Conservation (phyloP, 1,140 invertebrate genomes). For the Lethrus apterus region DNA sequence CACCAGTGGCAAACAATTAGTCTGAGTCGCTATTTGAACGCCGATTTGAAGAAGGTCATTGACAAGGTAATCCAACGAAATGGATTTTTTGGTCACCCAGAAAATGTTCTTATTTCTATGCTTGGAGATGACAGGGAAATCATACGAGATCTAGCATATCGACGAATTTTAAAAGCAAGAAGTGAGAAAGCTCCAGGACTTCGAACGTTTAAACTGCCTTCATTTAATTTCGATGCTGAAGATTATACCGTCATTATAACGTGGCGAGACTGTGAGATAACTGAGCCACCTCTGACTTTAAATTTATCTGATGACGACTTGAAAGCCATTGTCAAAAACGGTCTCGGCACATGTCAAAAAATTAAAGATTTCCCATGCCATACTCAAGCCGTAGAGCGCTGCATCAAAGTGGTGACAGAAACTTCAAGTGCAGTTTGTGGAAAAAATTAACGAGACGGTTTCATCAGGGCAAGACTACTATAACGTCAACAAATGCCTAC, state of each 20-base stretch:
- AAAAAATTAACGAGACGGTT: constrained; percentile 2
- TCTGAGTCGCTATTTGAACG: constrained; percentile 2
- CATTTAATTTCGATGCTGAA: constrained; percentile 19
- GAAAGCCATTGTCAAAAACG: not conserved
- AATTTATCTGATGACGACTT: not conserved
- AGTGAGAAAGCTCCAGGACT: not conserved
- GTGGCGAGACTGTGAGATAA: not conserved
- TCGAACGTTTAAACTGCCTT: constrained; percentile 17
- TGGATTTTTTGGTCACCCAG: constrained; percentile 7
- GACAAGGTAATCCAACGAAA: constrained; percentile 20
- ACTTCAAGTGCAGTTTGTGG: constrained; percentile 9
- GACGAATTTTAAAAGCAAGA: constrained; percentile 15
- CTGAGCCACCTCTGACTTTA: not conserved
- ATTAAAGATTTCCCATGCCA: not conserved
- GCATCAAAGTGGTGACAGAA: constrained; percentile 11
- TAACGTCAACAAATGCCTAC: not conserved
- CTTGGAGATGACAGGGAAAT: constrained; percentile 7
- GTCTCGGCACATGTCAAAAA: not conserved
- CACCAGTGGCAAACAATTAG: constrained; percentile 11
- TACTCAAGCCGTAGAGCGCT: constrained; percentile 9
- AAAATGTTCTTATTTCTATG: constrained; percentile 9
- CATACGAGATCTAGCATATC: constrained; percentile 18
- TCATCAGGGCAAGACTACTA: constrained; percentile 2
- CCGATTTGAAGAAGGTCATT: constrained; percentile 15
- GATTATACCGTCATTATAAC: constrained; percentile 6